Percentiles rank a stretch among this genome's conserved stretches.
phyloP scores from a whole-genome alignment of 2,888 invertebrate genomes.

The Ennomos erosarius region DNA sequence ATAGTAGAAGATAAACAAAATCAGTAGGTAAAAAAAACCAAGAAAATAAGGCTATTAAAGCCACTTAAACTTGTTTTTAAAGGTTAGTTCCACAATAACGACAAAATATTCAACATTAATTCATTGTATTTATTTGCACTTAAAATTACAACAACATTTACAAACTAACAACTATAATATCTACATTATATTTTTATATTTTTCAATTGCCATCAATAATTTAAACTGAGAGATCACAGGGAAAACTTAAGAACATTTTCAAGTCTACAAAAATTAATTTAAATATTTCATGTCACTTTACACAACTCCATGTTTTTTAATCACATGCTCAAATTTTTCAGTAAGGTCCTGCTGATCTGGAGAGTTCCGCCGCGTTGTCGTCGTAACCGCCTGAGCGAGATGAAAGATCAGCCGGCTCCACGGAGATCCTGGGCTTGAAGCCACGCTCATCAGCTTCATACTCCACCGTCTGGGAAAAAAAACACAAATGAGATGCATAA shows the following conservation, averaged over 20 bases:
- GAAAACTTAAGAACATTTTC: neutral
- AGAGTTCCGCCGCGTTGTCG: conserved; percentile 63
- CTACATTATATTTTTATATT: neutral
- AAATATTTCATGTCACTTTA: neutral
- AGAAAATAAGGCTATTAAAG: no score
- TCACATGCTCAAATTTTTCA: conserved; percentile 1
- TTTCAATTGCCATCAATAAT: conserved; percentile 5
- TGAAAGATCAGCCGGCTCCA: conserved; percentile 58
- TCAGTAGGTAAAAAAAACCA: no score
- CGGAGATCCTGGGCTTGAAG: conserved; percentile 87
- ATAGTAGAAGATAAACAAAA: no score
- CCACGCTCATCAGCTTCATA: conserved; percentile 90
- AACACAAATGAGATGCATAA: neutral
- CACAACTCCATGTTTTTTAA: neutral
- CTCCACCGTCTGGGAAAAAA: conserved; percentile 82
- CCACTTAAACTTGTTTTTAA: no score
- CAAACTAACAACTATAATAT: neutral
- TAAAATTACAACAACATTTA: neutral
- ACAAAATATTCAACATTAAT: no score
- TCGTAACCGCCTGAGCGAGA: conserved; percentile 57
- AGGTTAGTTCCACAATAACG: no score
- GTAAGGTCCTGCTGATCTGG: conserved; percentile 66
- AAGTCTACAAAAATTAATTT: neutral
- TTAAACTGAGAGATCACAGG: neutral
- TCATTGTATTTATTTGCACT: no score